phyloP scores from a whole-genome alignment of 2,888 invertebrate genomes.

The Psylliodes chrysocephalus region DNA sequence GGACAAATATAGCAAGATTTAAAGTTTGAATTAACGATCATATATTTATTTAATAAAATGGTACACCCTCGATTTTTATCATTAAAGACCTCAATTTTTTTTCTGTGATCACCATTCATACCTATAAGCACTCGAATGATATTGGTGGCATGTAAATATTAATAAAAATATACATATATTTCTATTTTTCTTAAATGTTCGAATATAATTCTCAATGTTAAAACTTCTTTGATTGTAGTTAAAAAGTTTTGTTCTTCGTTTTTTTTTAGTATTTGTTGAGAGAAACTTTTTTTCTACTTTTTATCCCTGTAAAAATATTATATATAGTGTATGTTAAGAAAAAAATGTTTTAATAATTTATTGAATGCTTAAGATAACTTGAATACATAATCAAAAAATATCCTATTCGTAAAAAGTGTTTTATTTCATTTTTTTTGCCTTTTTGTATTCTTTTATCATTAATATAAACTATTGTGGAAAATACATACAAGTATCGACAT shows the following conservation, averaged over 20 bases:
- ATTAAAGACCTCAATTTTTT: constrained; percentile 37
- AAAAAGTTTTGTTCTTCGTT: constrained; percentile 47
- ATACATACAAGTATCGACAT: too few species aligned
- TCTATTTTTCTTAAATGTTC: constrained; percentile 52
- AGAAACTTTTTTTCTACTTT: constrained; percentile 49
- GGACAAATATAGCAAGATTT: neutral
- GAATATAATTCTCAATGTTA: constrained; percentile 55
- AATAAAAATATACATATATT: constrained; percentile 45
- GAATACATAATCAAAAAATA: constrained; percentile 40
- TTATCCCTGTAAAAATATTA: constrained; percentile 48
- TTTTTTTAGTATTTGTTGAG: constrained; percentile 44
- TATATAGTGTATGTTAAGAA: constrained; percentile 53
- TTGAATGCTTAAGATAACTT: constrained; percentile 46
- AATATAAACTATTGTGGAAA: too few species aligned
- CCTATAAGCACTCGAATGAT: constrained; percentile 55
- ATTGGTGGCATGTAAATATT: constrained; percentile 56
- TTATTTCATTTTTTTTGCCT: neutral
- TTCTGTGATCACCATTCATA: constrained; percentile 58
- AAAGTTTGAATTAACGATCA: neutral
- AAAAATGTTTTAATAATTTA: constrained; percentile 57
- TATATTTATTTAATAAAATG: neutral
- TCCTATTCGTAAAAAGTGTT: constrained; percentile 26
- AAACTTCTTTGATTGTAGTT: constrained; percentile 49
- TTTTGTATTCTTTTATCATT: too few species aligned
- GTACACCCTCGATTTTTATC: neutral